A percentile compares a stretch with the other conserved stretches of the same genome.
These are phyloP conservation scores for Sicus ferrugineus DNA, from an alignment of 2,888 invertebrate species.

Conservation along the genomic window DNA sequence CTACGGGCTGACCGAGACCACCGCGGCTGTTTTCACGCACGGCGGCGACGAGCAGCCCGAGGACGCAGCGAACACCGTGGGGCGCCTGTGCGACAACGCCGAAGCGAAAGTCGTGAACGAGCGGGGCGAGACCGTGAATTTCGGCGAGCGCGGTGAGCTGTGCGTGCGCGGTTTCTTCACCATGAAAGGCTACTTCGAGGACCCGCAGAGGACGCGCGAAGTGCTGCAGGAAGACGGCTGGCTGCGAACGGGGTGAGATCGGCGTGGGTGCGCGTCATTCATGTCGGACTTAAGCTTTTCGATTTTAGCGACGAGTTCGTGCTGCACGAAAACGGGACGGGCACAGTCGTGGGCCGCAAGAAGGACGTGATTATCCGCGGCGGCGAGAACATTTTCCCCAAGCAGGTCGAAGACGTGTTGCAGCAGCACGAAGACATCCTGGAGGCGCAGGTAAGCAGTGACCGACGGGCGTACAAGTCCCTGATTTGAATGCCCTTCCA, in stretches of 20 bases:
- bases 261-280: not conserved
- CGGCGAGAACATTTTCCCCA: conserved; percentile 80
- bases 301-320: conserved; percentile 65
- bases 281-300: not conserved
- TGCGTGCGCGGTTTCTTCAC: conserved; percentile 73
- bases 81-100: conserved; percentile 66
- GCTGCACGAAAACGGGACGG: conserved; percentile 72
- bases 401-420: conserved; percentile 76
- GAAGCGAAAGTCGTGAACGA: conserved; percentile 70
- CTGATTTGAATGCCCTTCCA: conserved; percentile 46
- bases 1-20: conserved; percentile 69
- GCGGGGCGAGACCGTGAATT: conserved; percentile 69
- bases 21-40: conserved; percentile 66
- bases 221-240: conserved; percentile 72
- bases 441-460: conserved; percentile 69
- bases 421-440: conserved; percentile 72
- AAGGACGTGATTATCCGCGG: conserved; percentile 80
- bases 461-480: not conserved
- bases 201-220: conserved; percentile 73
- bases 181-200: conserved; percentile 79
- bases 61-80: conserved; percentile 66
- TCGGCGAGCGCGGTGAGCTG: conserved; percentile 75
- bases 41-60: conserved; percentile 62
- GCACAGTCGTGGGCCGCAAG: conserved; percentile 71
- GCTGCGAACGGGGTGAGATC: conserved; percentile 74